Evolutionary conservation across 2,113 vertebrate genomes (phyloP), one percentile per base, ranked within the genome.

Genomic region (Cinclus mexicanus): DNA sequence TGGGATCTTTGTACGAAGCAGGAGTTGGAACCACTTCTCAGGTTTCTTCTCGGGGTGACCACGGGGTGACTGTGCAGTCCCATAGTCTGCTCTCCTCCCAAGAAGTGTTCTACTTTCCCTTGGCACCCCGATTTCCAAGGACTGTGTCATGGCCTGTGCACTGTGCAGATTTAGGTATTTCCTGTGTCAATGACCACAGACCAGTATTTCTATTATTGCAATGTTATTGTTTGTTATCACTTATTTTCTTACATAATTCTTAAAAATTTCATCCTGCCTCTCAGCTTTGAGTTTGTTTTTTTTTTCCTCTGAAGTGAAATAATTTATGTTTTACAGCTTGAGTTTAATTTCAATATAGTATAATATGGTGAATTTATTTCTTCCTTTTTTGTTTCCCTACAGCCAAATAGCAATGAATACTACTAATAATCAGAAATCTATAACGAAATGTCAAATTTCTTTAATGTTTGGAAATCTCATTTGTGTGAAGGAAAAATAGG

Each of bases 71-170:
- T 21, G 63, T 35, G 55, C 8, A 13, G 28, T 35, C 35, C 41
- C 16, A 8, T 25, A 10, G 6, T 9, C 56, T 88, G 52, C 75
- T 79, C 23, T 20, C 24, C 61, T 70, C 22, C 50, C n/a, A 44
- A 0, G n/a, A 61, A 33, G 1, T 7, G 18, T n/a, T 24, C 13
- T 25, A 0, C 11, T 44, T 39, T 25, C 25, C 33, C 28, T 46
- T 50, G 37, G 25, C 41, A 47, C 39, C 49, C 56, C 31, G 8
- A 0, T 50, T 68, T 71, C 41, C 70, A 26, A 31, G 17, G 33
- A 24, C 24, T 82, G 5, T 61, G 16, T 12, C n/a, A 29, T 8
- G 17, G 57, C 28, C 67, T 20, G 5, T 53, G 69, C 28, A 42
- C 8, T 39, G 21, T 35, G 35, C 52, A 85, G 60, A 33, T 84